A percentile compares a stretch with the other conserved stretches of the same genome.
These are phyloP conservation scores for Isoperla grammatica DNA, from an alignment of 2,888 invertebrate genomes.

Conservation along the genomic window DNA sequence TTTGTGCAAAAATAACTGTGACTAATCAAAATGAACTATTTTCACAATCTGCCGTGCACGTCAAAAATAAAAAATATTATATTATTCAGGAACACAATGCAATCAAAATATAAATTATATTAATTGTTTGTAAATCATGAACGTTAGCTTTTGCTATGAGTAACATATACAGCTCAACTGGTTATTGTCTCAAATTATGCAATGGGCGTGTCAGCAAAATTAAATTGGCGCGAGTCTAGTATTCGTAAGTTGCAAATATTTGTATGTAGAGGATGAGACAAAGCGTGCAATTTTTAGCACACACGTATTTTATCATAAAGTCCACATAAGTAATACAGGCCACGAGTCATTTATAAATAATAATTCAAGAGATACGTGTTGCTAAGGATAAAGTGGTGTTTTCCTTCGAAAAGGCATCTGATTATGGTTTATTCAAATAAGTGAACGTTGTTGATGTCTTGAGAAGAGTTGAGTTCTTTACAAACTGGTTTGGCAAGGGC, in stretches of 20 bases:
- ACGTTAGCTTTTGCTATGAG: no score
- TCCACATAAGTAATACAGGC: no score
- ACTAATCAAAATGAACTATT: no score
- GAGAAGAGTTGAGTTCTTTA: constrained; percentile 10
- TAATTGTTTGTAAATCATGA: no score
- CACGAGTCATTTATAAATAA: no score
- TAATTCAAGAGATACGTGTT: no score
- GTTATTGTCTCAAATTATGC: neutral
- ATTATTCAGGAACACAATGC: neutral
- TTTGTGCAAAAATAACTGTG: no score
- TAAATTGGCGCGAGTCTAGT: neutral
- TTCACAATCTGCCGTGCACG: neutral
- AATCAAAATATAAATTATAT: neutral
- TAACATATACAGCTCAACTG: neutral
- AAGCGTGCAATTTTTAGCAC: no score
- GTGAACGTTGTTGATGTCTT: constrained; percentile 21
- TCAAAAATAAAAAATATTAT: neutral
- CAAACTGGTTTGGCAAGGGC: constrained; percentile 18
- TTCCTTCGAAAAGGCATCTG: neutral
- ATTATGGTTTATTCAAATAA: constrained; percentile 13
- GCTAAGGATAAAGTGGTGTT: neutral
- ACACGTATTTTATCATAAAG: no score
- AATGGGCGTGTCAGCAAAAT: neutral
- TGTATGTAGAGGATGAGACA: neutral
- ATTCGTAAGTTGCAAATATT: neutral